These are phyloP conservation scores for Umimayanthus chanpuru DNA, from an alignment of 92 coral and sea anemone genomes.

Conservation along the genomic window DNA sequence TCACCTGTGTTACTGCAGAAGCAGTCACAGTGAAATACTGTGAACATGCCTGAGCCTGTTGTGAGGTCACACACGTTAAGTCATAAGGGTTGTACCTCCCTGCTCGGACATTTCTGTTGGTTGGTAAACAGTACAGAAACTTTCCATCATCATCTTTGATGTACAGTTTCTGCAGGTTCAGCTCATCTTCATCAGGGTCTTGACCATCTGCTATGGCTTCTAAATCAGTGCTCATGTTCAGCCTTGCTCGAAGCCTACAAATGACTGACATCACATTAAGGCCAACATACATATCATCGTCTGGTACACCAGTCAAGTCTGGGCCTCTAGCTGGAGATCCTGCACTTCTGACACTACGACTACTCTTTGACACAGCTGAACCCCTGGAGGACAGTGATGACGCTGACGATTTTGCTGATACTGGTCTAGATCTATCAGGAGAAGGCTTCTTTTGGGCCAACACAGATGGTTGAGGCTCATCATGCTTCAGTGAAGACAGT, in stretches of 20 bases:
- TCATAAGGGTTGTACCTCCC: constrained; percentile 94
- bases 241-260: constrained; percentile 70
- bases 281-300: constrained; percentile 71
- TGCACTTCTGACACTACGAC: constrained; percentile 13
- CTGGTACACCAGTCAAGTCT: not conserved
- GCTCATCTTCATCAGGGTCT: constrained; percentile 73
- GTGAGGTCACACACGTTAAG: constrained; percentile 78
- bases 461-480: not conserved
- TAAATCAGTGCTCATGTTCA: constrained; percentile 82
- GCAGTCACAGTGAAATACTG: constrained; percentile 90
- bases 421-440: constrained; percentile 12
- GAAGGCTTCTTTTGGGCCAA: not conserved
- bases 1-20: constrained; percentile 94
- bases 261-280: constrained; percentile 74
- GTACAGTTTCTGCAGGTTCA: constrained; percentile 66
- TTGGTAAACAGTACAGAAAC: constrained; percentile 80
- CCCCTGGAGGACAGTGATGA: constrained; percentile 15
- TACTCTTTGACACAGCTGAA: constrained; percentile 2
- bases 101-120: constrained; percentile 67
- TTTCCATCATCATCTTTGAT: constrained; percentile 89
- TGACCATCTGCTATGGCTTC: constrained; percentile 79
- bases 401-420: constrained; percentile 10
- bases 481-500: constrained; percentile 1
- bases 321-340: not conserved
- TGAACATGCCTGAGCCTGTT: constrained; percentile 72